Conservation (phyloP, 1,140 invertebrate species). For the Drosophila grimshawi region DNA sequence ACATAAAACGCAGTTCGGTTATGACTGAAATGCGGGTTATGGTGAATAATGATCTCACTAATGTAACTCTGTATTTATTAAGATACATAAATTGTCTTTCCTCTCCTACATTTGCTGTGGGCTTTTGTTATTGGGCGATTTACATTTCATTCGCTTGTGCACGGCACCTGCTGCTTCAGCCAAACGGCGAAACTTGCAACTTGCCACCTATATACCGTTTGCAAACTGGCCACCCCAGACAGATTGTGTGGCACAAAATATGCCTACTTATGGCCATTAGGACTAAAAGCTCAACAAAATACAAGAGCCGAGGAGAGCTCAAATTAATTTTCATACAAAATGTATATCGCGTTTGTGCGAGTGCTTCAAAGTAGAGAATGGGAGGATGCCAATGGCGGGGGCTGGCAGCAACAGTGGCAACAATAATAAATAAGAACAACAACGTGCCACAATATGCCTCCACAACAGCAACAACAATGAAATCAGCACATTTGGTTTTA, state of each 20-base stretch:
- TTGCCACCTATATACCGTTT: neutral
- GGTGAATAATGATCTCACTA: neutral
- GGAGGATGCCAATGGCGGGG: neutral
- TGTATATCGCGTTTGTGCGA: conserved; percentile 52
- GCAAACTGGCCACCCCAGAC: conserved; percentile 20
- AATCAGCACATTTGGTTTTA: conserved; percentile 83
- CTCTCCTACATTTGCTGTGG: neutral
- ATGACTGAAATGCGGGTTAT: too few relatives aligned
- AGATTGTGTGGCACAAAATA: conserved; percentile 52
- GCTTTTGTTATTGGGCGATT: conserved; percentile 25
- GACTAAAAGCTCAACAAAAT: conserved; percentile 71
- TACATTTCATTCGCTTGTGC: conserved; percentile 16
- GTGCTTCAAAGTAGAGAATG: neutral
- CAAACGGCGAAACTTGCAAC: neutral
- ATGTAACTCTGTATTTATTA: neutral
- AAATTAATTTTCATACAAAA: conserved; percentile 82
- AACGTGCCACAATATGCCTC: conserved; percentile 38
- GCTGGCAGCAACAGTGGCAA: conserved; percentile 39
- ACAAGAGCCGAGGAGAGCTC: conserved; percentile 64
- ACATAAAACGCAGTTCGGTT: too few relatives aligned
- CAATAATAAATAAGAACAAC: conserved; percentile 45
- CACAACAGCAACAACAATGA: conserved; percentile 47
- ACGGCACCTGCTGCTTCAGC: conserved; percentile 27
- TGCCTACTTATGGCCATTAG: conserved; percentile 76
- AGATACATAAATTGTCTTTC: neutral